Conservation (phyloP, 2,888 invertebrate genomes). For the Calameuta idolon region DNA sequence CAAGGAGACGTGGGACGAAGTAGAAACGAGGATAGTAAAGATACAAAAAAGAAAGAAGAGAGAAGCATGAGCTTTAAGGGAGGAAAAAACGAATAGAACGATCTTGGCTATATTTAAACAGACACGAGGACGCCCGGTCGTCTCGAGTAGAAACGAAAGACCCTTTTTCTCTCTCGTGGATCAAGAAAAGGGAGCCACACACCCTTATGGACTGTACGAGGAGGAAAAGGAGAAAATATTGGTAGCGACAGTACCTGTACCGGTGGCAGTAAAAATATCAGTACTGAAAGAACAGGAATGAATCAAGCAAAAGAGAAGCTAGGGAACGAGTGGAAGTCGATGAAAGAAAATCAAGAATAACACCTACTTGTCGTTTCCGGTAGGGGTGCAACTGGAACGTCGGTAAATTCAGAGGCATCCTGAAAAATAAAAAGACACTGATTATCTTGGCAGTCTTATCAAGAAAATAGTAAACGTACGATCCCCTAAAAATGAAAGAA, state of each 20-base stretch:
- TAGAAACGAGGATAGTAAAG: constrained; percentile 12
- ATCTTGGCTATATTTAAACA: constrained; percentile 57
- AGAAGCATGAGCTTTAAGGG: constrained; percentile 14
- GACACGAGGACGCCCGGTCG: constrained; percentile 44
- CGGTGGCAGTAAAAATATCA: no score
- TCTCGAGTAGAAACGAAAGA: constrained; percentile 31
- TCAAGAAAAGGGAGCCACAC: neutral
- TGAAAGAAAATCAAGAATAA: constrained; percentile 29
- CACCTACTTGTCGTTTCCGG: constrained; percentile 26
- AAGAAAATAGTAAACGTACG: no score
- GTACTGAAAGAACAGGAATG: no score
- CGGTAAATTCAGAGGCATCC: no score
- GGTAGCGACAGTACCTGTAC: no score
- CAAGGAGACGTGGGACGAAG: constrained; percentile 20
- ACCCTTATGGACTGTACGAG: no score
- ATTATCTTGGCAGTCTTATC: no score
- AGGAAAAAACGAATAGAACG: constrained; percentile 42
- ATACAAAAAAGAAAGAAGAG: no score
- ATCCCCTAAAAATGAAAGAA: no score
- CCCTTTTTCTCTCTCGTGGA: constrained; percentile 6
- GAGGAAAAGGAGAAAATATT: no score
- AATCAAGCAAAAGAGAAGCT: neutral
- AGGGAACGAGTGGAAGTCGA: constrained; percentile 8
- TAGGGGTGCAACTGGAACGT: neutral
- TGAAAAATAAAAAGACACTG: no score